Base-by-base conservation (phyloP, 2,888 invertebrate genomes). In the Pseudanteris insignis region DNA sequence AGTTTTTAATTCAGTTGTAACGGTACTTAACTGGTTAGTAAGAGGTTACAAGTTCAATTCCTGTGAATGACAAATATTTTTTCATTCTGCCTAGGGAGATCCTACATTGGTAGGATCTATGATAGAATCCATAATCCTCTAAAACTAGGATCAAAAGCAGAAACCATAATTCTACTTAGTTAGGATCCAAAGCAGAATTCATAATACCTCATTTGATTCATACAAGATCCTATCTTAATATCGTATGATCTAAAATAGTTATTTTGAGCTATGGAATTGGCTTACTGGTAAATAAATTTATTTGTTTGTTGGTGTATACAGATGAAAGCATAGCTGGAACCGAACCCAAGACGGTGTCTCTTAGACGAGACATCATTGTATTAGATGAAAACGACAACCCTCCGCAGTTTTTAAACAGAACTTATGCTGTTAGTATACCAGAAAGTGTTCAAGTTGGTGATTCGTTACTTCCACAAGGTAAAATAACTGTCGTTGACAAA, bases 341-440 rank as follows among this genome's bases (percentile, higher is more conserved):
- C 0, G 90, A 91, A 67, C 89, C 91, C 0, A 90, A 91, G 69
- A 92, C 91, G 1, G 86, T 92, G 6, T 91, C 91, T 0, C 80
- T 91, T 18, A 83, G 91, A 3, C 82, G 91, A 12, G 89, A 90
- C 69, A 89, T 93, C 28, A 87, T 88, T 0, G 86, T 92, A 2
- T 82, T 86, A 9, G 93, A 93, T 70, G 87, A 88, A 11, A 94
- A 93, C 71, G 93, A 93, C 77, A 93, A 92, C 73, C 82, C 86
- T 0, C 92, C 92, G 0, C 83, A 85, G 8, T 92, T 91, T 73
- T 83, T 86, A 65, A 88, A 88, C 26, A 81, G 89, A 21, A 91
- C 91, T 0, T 91, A 91, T 70, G 86, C 87, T 18, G 85, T 88
- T 1, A 86, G 86, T 59, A 85, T 90, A 0, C 86, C 87, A 57